Conservation (phyloP, 2,113 vertebrate genomes). For the Grantiella picta region DNA sequence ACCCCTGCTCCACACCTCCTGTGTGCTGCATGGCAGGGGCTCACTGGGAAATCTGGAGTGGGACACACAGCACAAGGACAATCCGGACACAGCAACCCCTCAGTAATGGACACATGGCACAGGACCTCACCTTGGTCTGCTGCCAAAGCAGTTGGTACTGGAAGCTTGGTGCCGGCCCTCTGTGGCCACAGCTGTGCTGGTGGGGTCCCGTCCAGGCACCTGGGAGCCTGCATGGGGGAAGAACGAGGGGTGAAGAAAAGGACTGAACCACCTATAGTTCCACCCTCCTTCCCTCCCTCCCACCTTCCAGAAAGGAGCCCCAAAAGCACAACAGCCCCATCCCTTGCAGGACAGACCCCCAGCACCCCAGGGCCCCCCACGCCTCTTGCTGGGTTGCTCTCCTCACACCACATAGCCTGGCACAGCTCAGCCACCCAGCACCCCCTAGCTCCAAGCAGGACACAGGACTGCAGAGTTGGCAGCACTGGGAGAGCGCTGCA, state of each 20-base stretch:
- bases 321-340: neutral
- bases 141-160: slow-evolving; percentile 73
- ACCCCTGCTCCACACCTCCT: neutral
- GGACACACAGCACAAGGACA: neutral
- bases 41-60: neutral
- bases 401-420: rapidly evolving
- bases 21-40: neutral
- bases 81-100: neutral
- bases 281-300: neutral
- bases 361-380: neutral
- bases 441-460: rapidly evolving
- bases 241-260: neutral
- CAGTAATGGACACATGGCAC: rapidly evolving
- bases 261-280: neutral
- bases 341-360: neutral
- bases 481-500: neutral
- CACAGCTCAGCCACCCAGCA: neutral
- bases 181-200: neutral
- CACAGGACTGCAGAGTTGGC: neutral
- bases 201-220: slow-evolving; percentile 48
- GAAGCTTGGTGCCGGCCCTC: slow-evolving; percentile 61
- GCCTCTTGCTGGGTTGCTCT: neutral
- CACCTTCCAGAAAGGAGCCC: neutral
- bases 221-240: slow-evolving; percentile 58
- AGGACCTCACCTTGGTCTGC: slow-evolving; percentile 67